Evolutionary conservation across 1,140 invertebrate species (phyloP), one percentile per base, ranked within the genome.

Genomic region (Heliconius melpomene): DNA sequence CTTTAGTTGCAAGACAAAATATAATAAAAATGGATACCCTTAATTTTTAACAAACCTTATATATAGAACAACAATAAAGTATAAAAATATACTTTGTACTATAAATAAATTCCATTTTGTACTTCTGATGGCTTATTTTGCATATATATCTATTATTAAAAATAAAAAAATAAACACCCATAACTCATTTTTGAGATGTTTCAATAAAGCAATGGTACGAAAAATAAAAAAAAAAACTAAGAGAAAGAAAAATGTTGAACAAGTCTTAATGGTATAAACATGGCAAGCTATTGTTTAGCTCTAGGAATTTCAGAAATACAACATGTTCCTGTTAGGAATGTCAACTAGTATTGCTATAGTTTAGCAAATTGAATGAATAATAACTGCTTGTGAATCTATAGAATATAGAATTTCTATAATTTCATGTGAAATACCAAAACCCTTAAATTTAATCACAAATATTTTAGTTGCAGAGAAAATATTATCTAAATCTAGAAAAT

Each of bases 41-140:
- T 66, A 66, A 66, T 66, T 66, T 66, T 66, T 11, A 66, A 66
- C 13, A 13, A 66, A 66, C n/a, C 23, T 26, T 66, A 66, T 26
- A 26, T 66, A 66, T 66, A 66, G 26, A 66, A 29, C 26, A 66
- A 66, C 60, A 66, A 76, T 66, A 26, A 40, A 76, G 38, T 50
- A 76, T 23, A 36, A 66, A 20, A 76, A 7, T 26, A 70, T 71
- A 76, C 38, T 70, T 76, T 76, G 75, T 76, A 76, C 75, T 46
- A 32, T 75, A 40, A 70, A 20, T 70, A 38, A 76, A 46, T 46
- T 60, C 13, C 60, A 23, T 66, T 66, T 66, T 66, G 26, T 66
- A 66, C 60, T 29, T 66, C 9, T 26, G 23, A 66, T 66, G 60
- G 60, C 60, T 26, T 26, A 66, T 66, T 66, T 26, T 66, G 60